phyloP scores from a whole-genome alignment of 2,888 invertebrate species.

The Spodoptera picta region DNA sequence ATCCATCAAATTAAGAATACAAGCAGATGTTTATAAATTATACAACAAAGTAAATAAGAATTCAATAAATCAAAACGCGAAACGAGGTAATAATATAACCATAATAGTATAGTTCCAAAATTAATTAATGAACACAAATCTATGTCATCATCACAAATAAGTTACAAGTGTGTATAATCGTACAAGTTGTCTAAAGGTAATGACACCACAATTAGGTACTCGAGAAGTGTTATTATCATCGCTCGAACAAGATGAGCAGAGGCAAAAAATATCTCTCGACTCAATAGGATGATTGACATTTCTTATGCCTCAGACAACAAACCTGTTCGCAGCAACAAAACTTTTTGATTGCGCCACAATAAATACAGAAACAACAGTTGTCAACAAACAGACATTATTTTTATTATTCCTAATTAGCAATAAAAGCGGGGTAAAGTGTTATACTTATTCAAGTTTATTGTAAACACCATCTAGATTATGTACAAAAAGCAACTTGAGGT shows the following conservation, averaged over 20 bases:
- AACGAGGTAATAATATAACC: constrained; percentile 26
- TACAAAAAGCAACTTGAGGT: constrained; percentile 20
- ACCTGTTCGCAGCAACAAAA: constrained; percentile 61
- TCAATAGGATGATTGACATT: constrained; percentile 72
- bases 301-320: constrained; percentile 59
- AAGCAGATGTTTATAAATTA: constrained; percentile 43
- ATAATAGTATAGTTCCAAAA: constrained; percentile 18
- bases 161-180: constrained; percentile 63
- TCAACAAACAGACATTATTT: constrained; percentile 9
- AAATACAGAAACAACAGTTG: constrained; percentile 15
- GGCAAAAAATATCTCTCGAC: constrained; percentile 63
- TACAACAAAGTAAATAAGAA: constrained; percentile 35
- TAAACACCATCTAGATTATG: constrained; percentile 1
- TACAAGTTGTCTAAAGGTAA: constrained; percentile 62
- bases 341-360: constrained; percentile 50
- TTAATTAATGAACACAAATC: constrained; percentile 31
- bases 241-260: constrained; percentile 60
- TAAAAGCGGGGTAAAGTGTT: constrained; percentile 3
- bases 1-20: constrained; percentile 40
- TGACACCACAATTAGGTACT: constrained; percentile 67
- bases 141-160: constrained; percentile 48
- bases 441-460: not conserved
- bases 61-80: constrained; percentile 38
- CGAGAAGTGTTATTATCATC: constrained; percentile 67
- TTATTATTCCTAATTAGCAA: constrained; percentile 18